These are phyloP conservation scores for Tetropium fuscum DNA, from an alignment of 2,888 invertebrate species.

Conservation along the genomic window DNA sequence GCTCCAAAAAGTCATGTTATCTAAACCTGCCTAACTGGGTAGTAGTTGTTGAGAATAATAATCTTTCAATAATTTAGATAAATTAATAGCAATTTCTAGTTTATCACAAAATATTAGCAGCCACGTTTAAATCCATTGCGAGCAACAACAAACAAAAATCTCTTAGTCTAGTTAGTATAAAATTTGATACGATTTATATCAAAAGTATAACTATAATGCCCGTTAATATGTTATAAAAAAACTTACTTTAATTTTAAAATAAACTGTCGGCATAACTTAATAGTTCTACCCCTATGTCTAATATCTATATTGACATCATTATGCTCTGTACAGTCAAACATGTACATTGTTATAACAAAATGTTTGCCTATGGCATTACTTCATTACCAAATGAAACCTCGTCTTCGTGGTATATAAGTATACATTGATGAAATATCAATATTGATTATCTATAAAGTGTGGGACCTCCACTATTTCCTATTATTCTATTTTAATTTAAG, in stretches of 20 bases:
- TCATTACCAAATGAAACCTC: neutral
- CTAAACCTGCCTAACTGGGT: neutral
- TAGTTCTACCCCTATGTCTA: constrained; percentile 15
- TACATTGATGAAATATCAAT: no score
- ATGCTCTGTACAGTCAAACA: constrained; percentile 26
- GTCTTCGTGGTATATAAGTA: constrained; percentile 3
- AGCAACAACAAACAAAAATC: constrained; percentile 33
- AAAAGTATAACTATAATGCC: constrained; percentile 37
- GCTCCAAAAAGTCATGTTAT: constrained; percentile 5
- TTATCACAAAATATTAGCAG: constrained; percentile 46
- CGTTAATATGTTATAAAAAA: constrained; percentile 28
- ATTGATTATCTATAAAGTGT: no score
- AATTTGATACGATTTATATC: constrained; percentile 26
- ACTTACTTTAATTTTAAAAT: constrained; percentile 1
- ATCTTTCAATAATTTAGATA: constrained; percentile 22
- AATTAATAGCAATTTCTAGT: constrained; percentile 40
- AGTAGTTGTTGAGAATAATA: neutral
- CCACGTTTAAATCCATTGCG: constrained; percentile 29
- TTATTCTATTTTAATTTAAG: neutral
- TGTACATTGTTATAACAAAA: constrained; percentile 27
- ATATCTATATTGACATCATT: constrained; percentile 33
- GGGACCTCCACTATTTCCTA: no score
- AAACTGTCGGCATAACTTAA: neutral
- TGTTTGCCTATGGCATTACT: neutral
- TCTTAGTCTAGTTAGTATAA: constrained; percentile 31